These are phyloP conservation scores for Bradypodion ventrale DNA, from an alignment of 2,797 vertebrate genomes.

Conservation along the genomic window DNA sequence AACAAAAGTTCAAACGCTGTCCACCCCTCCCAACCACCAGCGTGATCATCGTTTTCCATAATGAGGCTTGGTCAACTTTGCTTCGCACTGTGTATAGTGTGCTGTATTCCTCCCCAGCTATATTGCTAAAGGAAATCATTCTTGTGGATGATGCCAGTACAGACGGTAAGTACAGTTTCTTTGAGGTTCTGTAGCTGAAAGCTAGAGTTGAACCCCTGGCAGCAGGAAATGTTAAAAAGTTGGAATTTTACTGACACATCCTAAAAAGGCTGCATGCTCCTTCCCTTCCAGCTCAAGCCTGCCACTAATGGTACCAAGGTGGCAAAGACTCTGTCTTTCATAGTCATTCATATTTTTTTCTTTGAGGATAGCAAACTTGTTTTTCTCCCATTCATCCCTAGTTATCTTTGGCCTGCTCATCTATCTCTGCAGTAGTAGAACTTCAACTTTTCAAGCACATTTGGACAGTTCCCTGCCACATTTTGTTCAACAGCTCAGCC, in stretches of 20 bases:
- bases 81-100: slow-evolving; percentile 92
- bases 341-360: not conserved
- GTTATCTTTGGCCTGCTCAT: not conserved
- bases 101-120: slow-evolving; percentile 85
- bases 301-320: no score
- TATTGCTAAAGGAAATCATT: slow-evolving; percentile 89
- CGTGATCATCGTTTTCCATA: slow-evolving; percentile 94
- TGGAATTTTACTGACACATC: no score
- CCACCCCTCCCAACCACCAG: slow-evolving; percentile 89
- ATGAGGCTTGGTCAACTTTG: slow-evolving; percentile 94
- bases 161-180: slow-evolving; percentile 74
- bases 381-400: not conserved
- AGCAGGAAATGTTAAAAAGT: no score
- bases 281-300: no score
- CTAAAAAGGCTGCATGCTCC: no score
- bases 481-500: no score
- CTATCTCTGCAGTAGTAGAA: not conserved
- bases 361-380: not conserved
- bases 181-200: not conserved
- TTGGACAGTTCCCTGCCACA: no score
- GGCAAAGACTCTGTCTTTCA: not conserved
- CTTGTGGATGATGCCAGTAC: slow-evolving; percentile 92
- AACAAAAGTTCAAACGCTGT: slow-evolving; percentile 87
- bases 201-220: not conserved
- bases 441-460: not conserved